Evolutionary conservation across 2,113 vertebrate species (phyloP).

Genomic region (Callipepla squamata): DNA sequence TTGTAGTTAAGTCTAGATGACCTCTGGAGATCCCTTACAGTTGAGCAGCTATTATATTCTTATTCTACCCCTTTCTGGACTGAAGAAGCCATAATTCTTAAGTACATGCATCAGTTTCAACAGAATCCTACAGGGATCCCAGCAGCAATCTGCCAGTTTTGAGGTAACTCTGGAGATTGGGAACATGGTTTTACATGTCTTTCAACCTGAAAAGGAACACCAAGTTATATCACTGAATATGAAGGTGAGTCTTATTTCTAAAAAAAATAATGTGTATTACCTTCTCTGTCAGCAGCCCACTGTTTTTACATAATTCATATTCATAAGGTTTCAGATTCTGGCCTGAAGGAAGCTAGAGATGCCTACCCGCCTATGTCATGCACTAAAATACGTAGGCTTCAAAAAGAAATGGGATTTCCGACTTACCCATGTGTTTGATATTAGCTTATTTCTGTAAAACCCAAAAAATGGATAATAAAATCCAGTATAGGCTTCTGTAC

Average conservation of each 20-base stretch:
- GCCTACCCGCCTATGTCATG: not conserved
- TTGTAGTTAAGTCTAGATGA: not conserved
- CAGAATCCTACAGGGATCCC: not conserved
- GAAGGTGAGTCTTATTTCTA: not conserved
- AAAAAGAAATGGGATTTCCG: not conserved
- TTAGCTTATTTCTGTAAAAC: not conserved
- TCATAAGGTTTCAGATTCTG: not conserved
- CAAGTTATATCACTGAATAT: not conserved
- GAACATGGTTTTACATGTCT: not conserved
- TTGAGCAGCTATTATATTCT: not conserved
- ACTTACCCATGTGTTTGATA: not conserved
- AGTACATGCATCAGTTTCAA: not conserved
- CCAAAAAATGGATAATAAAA: not conserved
- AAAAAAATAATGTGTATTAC: not conserved
- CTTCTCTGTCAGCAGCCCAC: not conserved
- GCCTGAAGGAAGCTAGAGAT: not conserved
- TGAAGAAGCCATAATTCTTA: not conserved
- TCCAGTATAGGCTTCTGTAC: not conserved
- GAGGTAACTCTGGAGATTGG: fast-evolving
- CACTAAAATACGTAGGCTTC: not conserved
- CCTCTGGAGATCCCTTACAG: not conserved
- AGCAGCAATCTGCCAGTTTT: not conserved
- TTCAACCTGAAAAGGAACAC: not conserved
- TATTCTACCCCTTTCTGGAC: not conserved
- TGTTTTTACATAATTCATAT: not conserved